phyloP scores from a whole-genome alignment of 2,797 vertebrate genomes.

The Rhinichthys osculus region DNA sequence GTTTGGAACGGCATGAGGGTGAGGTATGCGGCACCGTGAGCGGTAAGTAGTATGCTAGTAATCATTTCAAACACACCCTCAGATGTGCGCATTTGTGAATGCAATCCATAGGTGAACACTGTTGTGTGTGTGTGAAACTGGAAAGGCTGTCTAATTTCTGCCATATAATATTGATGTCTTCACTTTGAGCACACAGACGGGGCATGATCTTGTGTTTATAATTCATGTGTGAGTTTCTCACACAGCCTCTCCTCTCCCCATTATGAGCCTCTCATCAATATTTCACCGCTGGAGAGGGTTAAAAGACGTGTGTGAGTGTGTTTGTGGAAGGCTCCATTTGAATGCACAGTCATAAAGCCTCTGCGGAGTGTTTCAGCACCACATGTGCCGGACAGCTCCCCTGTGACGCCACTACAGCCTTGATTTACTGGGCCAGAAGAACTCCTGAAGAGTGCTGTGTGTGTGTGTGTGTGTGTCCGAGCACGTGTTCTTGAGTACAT shows the following conservation, averaged over 20 bases:
- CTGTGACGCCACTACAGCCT: background rate
- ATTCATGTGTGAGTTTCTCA: slow-evolving; percentile 46
- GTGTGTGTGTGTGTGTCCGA: background rate
- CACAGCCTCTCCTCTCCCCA: slow-evolving; percentile 21
- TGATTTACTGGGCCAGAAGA: slow-evolving; percentile 39
- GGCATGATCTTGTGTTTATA: slow-evolving; percentile 46
- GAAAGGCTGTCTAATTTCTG: slow-evolving; percentile 43
- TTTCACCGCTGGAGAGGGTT: slow-evolving; percentile 11
- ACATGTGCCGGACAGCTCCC: slow-evolving; percentile 50
- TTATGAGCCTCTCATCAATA: slow-evolving; percentile 41
- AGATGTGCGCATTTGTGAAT: background rate
- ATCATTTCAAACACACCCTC: background rate
- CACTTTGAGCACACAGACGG: slow-evolving; percentile 36
- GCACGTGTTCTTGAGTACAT: slow-evolving; percentile 5
- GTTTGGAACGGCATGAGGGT: no score
- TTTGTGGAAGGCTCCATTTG: slow-evolving; percentile 21
- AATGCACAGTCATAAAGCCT: slow-evolving; percentile 22
- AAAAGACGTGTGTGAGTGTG: slow-evolving; percentile 15
- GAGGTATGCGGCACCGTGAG: background rate
- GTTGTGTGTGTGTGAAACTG: slow-evolving; percentile 2
- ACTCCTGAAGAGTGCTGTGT: slow-evolving; percentile 4
- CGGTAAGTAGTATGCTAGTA: background rate
- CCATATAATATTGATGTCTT: slow-evolving; percentile 53
- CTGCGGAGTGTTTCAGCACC: slow-evolving; percentile 50
- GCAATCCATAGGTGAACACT: background rate